Conservation (phyloP, 2,888 invertebrate genomes). For the Apodemia duryi region DNA sequence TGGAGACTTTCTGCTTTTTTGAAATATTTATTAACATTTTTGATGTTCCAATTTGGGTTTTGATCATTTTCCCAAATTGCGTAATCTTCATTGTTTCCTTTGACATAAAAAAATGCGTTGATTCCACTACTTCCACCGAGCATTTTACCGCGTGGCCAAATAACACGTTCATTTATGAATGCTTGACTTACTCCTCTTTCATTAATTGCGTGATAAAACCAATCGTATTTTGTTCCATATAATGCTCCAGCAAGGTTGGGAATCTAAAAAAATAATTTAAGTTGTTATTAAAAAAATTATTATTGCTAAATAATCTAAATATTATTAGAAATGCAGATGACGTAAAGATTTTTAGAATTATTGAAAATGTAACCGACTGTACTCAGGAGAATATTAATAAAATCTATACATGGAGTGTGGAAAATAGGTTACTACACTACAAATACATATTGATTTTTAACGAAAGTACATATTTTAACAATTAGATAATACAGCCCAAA, state of each 20-base stretch:
- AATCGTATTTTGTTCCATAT: constrained; percentile 80
- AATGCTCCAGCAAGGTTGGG: constrained; percentile 36
- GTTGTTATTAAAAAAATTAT: too few species aligned
- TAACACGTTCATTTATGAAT: constrained; percentile 49
- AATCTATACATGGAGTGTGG: too few species aligned
- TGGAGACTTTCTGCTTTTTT: constrained; percentile 74
- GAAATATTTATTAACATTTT: constrained; percentile 66
- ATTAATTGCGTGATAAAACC: constrained; percentile 90
- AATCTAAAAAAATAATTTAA: constrained; percentile 34
- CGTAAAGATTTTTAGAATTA: too few species aligned
- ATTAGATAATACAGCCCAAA: too few species aligned
- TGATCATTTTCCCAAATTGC: constrained; percentile 73
- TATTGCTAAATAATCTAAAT: too few species aligned
- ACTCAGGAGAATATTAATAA: too few species aligned
- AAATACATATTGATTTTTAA: too few species aligned
- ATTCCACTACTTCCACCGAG: constrained; percentile 78
- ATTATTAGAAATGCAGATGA: too few species aligned
- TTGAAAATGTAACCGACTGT: too few species aligned
- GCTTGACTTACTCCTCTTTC: constrained; percentile 85
- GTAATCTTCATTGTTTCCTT: constrained; percentile 71
- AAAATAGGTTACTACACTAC: too few species aligned
- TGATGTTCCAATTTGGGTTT: constrained; percentile 75
- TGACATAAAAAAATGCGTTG: constrained; percentile 78
- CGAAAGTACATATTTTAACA: too few species aligned
- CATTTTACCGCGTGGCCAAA: constrained; percentile 82